Base-by-base conservation (phyloP, 2,797 vertebrate genomes). In the Streptopelia turtur region DNA sequence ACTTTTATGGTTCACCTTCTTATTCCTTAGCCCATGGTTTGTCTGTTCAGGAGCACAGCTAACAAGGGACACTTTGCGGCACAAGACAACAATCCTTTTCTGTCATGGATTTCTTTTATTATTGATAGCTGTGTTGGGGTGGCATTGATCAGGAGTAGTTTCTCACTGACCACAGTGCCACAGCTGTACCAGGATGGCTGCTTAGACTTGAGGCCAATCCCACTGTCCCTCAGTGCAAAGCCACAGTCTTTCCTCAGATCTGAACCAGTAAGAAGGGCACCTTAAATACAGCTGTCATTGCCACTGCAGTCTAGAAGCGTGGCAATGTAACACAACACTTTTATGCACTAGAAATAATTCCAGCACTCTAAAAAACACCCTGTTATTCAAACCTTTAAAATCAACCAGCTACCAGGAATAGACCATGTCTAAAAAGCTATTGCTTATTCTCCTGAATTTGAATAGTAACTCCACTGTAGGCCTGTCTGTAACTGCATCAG, bases 381-480 rank as follows among this genome's bases (percentile, higher is more conserved):
- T 28, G 76, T 86, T 55, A 65, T 80, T 91, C 14, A 10, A 85
- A 87, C 0, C 0, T 56, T 83, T 68, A 41, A 96, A 82, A 87
- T 89, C 86, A 87, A 95, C 85, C 56, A 59, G 53, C 77, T 59
- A 80, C 60, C 57, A 80, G 61, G 75, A 95, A 84, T 24, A 95
- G 70, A 89, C 60, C 23, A 66, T 16, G 8, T 35, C 64, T 76
- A 71, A 63, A 84, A 82, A 81, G 27, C 10, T 55, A 39, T 45
- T 83, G 66, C 52, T 90, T 68, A 77, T 41, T 63, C 57, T 63
- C 23, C 79, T 57, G 55, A 33, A 13, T 35, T 63, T 71, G 87
- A 81, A 52, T 1, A 66, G 35, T 39, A 57, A 83, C 35, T 65
- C 45, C 61, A 21, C 49, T 41, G 31, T 60, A 65, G 28, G 35